These are phyloP conservation scores for Petrocephalus schoutedeni DNA, from an alignment of 2,797 vertebrate species.

Conservation along the genomic window DNA sequence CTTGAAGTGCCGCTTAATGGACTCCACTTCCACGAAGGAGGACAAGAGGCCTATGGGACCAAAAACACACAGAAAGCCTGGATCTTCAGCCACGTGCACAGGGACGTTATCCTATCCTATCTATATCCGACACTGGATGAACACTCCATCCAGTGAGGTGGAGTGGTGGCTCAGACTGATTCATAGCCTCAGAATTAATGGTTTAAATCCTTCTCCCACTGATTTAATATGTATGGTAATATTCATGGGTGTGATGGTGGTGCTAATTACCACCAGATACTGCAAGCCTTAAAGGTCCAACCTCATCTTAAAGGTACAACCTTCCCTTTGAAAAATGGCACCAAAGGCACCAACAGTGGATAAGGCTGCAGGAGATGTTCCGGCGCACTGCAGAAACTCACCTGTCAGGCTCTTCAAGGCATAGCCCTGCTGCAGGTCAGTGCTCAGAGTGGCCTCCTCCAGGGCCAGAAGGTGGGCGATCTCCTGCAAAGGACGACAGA, in stretches of 20 bases:
- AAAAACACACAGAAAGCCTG: slow-evolving; percentile 14
- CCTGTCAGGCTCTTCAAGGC: slow-evolving; percentile 97
- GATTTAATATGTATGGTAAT: not conserved
- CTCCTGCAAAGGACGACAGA: slow-evolving; percentile 64
- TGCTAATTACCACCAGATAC: not conserved
- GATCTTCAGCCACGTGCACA: not conserved
- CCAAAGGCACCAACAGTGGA: not conserved
- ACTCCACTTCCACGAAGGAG: slow-evolving; percentile 97
- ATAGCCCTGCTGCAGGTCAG: slow-evolving; percentile 94
- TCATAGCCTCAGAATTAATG: not conserved
- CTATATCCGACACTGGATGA: not conserved
- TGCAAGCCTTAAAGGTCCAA: not conserved
- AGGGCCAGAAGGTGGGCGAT: slow-evolving; percentile 90
- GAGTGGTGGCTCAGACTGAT: not conserved
- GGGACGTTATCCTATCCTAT: not conserved
- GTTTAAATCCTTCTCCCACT: not conserved
- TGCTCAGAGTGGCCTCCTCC: slow-evolving; percentile 94
- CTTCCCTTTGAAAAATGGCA: not conserved
- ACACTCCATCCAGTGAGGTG: not conserved
- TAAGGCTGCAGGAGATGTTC: not conserved
- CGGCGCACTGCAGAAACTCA: slow-evolving; percentile 40
- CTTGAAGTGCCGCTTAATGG: slow-evolving; percentile 96
- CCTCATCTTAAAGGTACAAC: not conserved
- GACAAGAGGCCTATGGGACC: slow-evolving; percentile 77
- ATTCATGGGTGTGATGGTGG: not conserved